phyloP scores from a whole-genome alignment of 2,797 vertebrate species.

The Denticeps clupeoides region DNA sequence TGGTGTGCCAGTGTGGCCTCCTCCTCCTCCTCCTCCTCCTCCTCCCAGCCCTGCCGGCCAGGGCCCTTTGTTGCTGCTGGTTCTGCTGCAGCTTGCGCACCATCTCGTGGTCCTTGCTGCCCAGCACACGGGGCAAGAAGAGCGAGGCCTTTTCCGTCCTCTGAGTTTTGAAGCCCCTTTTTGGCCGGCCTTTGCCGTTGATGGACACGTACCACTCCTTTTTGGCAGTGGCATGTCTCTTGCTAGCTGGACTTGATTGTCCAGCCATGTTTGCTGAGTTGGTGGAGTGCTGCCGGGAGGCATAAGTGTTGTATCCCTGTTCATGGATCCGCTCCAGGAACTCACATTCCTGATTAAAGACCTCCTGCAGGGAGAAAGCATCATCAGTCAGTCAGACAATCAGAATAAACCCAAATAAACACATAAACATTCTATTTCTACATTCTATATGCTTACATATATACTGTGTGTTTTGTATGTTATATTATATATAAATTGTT shows the following conservation, averaged over 20 bases:
- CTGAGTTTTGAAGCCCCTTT: constrained; percentile 84
- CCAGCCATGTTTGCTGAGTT: constrained; percentile 46
- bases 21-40: too few relatives aligned
- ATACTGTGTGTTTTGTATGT: too few relatives aligned
- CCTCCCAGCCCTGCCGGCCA: constrained; percentile 35
- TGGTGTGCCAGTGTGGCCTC: too few relatives aligned
- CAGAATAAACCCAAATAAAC: constrained; percentile 1
- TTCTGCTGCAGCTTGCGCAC: constrained; percentile 66
- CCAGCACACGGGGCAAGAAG: constrained; percentile 86
- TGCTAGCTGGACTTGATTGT: background rate
- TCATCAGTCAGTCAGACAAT: background rate
- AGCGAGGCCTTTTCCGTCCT: constrained; percentile 93
- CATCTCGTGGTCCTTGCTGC: constrained; percentile 85
- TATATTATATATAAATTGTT: too few relatives aligned
- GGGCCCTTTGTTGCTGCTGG: constrained; percentile 32
- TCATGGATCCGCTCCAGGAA: constrained; percentile 94
- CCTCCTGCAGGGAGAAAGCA: constrained; percentile 58
- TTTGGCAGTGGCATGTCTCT: constrained; percentile 53
- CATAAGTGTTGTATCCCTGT: constrained; percentile 90
- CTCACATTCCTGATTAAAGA: constrained; percentile 84
- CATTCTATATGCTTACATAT: background rate
- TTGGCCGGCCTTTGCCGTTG: constrained; percentile 90
- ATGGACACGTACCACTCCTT: constrained; percentile 93
- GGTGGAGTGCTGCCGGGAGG: constrained; percentile 76
- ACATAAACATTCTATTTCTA: background rate